phyloP scores from a whole-genome alignment of 2,888 invertebrate species.

The Dynastes maya region DNA sequence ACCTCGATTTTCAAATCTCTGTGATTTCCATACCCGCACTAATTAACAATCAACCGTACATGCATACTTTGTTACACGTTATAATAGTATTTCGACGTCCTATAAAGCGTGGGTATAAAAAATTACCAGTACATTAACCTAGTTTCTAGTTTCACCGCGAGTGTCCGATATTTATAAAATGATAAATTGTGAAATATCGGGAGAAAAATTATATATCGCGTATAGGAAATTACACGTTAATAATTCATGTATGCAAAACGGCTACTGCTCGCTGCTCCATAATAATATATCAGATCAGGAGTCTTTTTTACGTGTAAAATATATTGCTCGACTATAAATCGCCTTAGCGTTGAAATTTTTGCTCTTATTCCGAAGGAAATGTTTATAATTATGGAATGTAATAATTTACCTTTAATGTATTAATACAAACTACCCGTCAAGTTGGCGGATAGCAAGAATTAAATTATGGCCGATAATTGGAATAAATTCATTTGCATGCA shows the following conservation, averaged over 20 bases:
- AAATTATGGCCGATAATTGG: conserved; percentile 24
- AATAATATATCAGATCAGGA: conserved; percentile 36
- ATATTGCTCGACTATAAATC: conserved; percentile 26
- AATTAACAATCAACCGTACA: not conserved
- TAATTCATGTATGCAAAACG: conserved; percentile 44
- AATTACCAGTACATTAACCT: conserved; percentile 28
- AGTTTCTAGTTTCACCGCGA: conserved; percentile 17
- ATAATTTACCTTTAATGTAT: conserved; percentile 39
- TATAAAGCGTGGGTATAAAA: not conserved
- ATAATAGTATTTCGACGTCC: not conserved
- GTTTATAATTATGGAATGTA: conserved; percentile 29
- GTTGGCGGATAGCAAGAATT: not conserved
- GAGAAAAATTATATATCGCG: conserved; percentile 41
- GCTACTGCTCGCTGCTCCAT: conserved; percentile 27
- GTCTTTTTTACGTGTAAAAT: conserved; percentile 24
- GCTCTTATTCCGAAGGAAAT: conserved; percentile 35
- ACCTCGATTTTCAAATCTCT: no score
- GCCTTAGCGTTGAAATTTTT: conserved; percentile 20
- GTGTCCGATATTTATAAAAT: conserved; percentile 23
- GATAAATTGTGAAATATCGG: conserved; percentile 28
- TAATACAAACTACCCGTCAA: conserved; percentile 10
- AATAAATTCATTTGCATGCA: not conserved
- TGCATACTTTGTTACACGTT: not conserved
- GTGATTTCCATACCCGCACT: not conserved
- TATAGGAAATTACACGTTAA: conserved; percentile 47